Conservation (phyloP, 2,888 invertebrate species). For the Criorhina ranunculi region DNA sequence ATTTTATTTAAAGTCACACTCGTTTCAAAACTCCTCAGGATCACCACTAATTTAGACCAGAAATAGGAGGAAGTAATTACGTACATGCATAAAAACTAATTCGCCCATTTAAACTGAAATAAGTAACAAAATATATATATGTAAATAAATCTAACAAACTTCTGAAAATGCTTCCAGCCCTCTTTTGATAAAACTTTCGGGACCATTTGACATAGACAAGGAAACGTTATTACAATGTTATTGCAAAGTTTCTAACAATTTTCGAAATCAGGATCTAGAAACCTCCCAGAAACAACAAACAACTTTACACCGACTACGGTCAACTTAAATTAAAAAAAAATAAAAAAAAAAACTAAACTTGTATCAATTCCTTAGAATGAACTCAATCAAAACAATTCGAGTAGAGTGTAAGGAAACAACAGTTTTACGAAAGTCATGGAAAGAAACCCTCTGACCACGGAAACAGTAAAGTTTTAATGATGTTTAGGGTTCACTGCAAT, state of each 20-base stretch:
- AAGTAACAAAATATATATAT: no score
- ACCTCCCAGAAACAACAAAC: not conserved
- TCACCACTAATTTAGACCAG: no score
- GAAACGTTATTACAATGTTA: not conserved
- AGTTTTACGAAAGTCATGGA: not conserved
- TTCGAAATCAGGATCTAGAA: not conserved
- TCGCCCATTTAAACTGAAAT: not conserved
- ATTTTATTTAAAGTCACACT: no score
- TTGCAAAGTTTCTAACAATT: not conserved
- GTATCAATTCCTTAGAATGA: not conserved
- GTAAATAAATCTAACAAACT: not conserved
- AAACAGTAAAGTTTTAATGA: conserved; percentile 30
- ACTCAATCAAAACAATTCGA: not conserved
- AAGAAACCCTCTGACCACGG: conserved; percentile 7
- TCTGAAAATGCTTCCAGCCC: not conserved
- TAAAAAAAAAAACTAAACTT: not conserved
- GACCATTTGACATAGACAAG: not conserved
- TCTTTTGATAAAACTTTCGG: not conserved
- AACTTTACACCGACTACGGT: not conserved
- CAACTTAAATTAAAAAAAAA: conserved; percentile 3
- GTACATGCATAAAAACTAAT: no score
- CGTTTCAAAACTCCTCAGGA: no score
- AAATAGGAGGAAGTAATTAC: no score
- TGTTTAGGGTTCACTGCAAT: conserved; percentile 14
- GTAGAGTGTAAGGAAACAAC: not conserved